Conservation (phyloP, 2,113 vertebrate species). For the Xyrauchen texanus region DNA sequence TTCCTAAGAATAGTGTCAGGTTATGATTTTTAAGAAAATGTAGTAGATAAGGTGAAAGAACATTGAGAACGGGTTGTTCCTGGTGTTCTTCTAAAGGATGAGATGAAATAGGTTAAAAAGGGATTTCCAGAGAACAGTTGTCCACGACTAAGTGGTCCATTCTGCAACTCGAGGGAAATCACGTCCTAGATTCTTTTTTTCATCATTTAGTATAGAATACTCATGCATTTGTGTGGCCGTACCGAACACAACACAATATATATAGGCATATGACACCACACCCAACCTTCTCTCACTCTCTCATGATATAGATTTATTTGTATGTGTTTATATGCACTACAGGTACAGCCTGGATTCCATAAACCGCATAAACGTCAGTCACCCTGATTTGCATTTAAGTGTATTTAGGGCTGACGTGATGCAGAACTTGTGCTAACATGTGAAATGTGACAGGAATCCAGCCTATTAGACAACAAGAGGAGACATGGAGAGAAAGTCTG, state of each 20-base stretch:
- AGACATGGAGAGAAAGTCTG: background rate
- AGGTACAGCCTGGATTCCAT: background rate
- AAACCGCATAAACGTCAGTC: background rate
- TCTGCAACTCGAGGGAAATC: conserved; percentile 23
- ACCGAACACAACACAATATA: background rate
- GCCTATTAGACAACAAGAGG: background rate
- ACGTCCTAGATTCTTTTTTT: too few relatives aligned
- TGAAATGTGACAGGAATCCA: conserved; percentile 10
- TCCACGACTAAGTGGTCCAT: conserved; percentile 27
- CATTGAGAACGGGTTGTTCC: background rate
- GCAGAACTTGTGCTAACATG: background rate
- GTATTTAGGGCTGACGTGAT: background rate
- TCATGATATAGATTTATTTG: background rate
- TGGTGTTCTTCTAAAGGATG: background rate
- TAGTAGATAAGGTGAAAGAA: background rate
- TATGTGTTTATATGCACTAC: background rate
- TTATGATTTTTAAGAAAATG: background rate
- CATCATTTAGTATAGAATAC: background rate
- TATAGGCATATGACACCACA: too few relatives aligned
- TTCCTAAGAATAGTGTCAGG: background rate
- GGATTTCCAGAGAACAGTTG: conserved; percentile 37
- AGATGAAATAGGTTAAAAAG: conserved; percentile 40
- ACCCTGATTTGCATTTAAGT: background rate
- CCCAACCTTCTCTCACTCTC: too few relatives aligned
- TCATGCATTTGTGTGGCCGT: background rate